Conservation (phyloP, 64 coral and sea anemone genomes). For the Dendrophyllia cribrosa region DNA sequence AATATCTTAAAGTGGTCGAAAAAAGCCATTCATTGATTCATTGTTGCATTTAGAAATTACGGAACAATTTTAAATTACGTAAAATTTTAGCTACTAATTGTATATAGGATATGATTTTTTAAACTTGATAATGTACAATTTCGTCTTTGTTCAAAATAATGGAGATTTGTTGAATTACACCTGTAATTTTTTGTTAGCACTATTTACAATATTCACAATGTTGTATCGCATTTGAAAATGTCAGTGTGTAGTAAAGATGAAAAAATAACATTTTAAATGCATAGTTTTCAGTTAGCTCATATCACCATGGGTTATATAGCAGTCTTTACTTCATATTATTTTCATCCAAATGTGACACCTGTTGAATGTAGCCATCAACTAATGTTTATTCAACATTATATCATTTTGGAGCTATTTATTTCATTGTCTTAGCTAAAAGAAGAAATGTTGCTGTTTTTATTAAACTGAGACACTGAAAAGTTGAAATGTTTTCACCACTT, state of each 20-base stretch:
- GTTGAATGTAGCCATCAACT: background rate
- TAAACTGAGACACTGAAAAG: too few species aligned
- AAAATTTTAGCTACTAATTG: background rate
- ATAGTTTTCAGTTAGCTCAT: background rate
- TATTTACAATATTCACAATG: background rate
- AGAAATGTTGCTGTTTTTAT: too few species aligned
- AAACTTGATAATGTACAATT: background rate
- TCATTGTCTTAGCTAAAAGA: too few species aligned
- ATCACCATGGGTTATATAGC: background rate
- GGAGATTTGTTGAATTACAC: background rate
- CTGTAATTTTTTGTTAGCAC: background rate
- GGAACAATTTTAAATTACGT: background rate
- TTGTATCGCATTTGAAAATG: too few species aligned
- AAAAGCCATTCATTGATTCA: too few species aligned
- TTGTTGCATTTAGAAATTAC: too few species aligned
- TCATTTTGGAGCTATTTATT: background rate
- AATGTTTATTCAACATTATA: too few species aligned
- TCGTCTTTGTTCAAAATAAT: background rate
- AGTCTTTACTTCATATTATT: background rate
- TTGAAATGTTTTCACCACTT: background rate
- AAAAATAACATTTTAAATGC: background rate
- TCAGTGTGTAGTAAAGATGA: background rate
- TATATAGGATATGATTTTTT: background rate
- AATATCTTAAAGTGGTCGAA: too few species aligned
- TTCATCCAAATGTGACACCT: slow-evolving; percentile 3